Base-by-base conservation (phyloP, 2,797 vertebrate species). In the Enoplosus armatus region DNA sequence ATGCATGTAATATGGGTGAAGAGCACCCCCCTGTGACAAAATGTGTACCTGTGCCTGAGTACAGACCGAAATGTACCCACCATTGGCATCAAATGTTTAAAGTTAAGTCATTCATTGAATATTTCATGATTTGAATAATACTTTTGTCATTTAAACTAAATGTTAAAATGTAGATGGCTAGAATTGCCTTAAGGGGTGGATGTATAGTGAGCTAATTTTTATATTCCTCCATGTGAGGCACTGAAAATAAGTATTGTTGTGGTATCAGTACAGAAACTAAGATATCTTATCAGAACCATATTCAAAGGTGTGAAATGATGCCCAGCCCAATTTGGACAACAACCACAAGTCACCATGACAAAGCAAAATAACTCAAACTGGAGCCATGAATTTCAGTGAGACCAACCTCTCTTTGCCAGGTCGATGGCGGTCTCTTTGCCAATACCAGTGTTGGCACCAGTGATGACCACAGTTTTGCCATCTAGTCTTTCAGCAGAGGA, bases 361-460 rank as follows among this genome's bases (percentile, higher is more conserved):
- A 0, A 64, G 65, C 29, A 62, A 45, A 72, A 39, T 41, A 41
- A 41, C 20, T 20, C 16, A 16, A 16, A 4, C 4, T 16, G 7
- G 27, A 33, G 20, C 10, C 0, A 1, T 41, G 10, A 37, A 37
- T 56, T 20, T 60, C 8, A 62, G 54, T 6, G 8, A 22, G 3
- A 43, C 73, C 0, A 3, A 94, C 95, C 95, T 93, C 95, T 94
- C 63, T 88, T 94, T 3, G 95, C 94, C 88, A 96, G 75, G 80
- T 96, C 94, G 18, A 89, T 84, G 45, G 95, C 94, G 0, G 95
- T 91, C 61, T 95, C 92, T 83, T 95, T 96, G 14, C 95, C 95
- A 35, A 96, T 96, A 0, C 95, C 95, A 1, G 94, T 92, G 85
- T 96, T 96, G 22, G 95, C 94, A 0, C 95, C 95, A 4, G 95